Base-by-base conservation (phyloP, 2,113 vertebrate genomes). In the Brachyhypopomus occidentalis region DNA sequence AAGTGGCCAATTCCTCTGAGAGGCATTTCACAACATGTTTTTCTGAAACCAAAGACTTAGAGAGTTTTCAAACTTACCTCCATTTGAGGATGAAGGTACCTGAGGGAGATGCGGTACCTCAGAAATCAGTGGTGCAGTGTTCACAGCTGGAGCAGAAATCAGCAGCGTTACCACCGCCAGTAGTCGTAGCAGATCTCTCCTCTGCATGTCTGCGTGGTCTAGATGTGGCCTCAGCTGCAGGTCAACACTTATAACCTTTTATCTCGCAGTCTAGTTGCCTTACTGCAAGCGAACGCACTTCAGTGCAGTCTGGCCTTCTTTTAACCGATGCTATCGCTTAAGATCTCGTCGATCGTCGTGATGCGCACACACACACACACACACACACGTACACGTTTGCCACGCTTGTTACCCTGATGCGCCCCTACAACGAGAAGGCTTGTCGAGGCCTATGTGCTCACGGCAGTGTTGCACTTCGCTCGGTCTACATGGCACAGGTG, bases 401-500 rank as follows among this genome's bases (percentile, higher is more conserved):
- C 63, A 30, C 76, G 14, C 16, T 75, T 71, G 86, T 55, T 72
- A 41, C 74, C 45, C 72, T 75, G 88, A 90, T 93, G 93, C 92
- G 81, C 93, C 92, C 91, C 91, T 90, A 64, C 88, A 71, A 88
- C 56, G 56, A 88, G 88, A 93, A 91, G 93, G 92, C 91, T 94
- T 94, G 93, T 94, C 93, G 78, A 62, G 77, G 41, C 56, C 82
- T 80, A 63, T 5, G 60, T 22, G 34, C 30, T 64, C 60, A 45
- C 34, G 23, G 3, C 20, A 23, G 12, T 30, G 58, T 70, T 27
- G 12, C 14, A 73, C 75, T 27, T 81, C 19, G 22, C 36, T 72
- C 36, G 58, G 72, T 83, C 79, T 64, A 16, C 66, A 52, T 75
- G 2, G 22, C 34, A 12, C 8, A 62, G 17, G 22, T 60, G 25